Percentiles rank a stretch among this genome's conserved stretches.
Evolutionary conservation across 2,797 vertebrate genomes (phyloP).

Genomic region (Lepus townsendii): DNA sequence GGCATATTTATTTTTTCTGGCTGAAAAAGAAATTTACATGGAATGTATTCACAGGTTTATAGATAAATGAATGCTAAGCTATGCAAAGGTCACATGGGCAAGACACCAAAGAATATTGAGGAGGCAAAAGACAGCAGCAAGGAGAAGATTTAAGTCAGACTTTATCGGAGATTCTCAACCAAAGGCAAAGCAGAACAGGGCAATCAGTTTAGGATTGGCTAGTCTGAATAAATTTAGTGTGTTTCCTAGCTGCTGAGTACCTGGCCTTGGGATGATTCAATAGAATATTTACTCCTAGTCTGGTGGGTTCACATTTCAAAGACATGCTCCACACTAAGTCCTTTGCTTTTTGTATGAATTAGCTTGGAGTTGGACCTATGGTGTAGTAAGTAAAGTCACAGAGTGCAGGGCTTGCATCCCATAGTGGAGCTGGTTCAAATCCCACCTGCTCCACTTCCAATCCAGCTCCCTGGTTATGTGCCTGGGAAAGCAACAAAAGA

Average conservation of each 20-base stretch:
- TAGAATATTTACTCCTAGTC: background rate
- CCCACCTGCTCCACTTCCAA: too few species aligned
- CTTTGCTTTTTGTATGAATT: background rate
- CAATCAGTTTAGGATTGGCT: background rate
- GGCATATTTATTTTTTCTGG: background rate
- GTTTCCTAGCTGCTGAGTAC: background rate
- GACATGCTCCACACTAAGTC: background rate
- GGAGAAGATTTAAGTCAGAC: background rate
- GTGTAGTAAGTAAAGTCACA: too few species aligned
- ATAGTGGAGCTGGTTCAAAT: too few species aligned
- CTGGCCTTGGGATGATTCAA: background rate
- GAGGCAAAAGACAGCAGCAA: background rate
- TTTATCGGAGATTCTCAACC: background rate
- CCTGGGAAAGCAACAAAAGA: too few species aligned
- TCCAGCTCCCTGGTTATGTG: too few species aligned
- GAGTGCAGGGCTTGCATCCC: too few species aligned
- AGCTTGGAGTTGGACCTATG: too few species aligned
- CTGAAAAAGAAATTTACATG: background rate
- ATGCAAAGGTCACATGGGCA: background rate
- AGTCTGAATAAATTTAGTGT: background rate
- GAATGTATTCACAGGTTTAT: background rate
- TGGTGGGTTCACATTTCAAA: background rate
- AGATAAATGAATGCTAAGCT: background rate
- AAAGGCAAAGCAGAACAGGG: background rate
- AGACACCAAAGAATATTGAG: background rate